phyloP scores from a whole-genome alignment of 2,797 vertebrate species.

The Cheirogaleus major region DNA sequence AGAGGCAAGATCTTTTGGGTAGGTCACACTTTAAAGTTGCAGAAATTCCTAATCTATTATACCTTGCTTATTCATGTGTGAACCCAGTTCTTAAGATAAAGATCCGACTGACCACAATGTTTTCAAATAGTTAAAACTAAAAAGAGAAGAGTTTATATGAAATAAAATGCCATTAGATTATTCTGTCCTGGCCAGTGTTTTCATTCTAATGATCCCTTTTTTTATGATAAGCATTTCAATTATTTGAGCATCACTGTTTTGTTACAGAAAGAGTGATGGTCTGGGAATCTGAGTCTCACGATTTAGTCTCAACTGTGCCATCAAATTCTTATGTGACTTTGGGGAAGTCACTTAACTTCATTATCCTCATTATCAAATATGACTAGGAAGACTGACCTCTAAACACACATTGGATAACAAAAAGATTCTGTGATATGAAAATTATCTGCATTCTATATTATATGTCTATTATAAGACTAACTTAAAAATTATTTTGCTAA shows the following conservation, averaged over 20 bases:
- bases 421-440: neutral
- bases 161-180: neutral
- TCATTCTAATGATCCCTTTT: neutral
- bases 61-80: neutral
- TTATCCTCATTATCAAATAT: neutral
- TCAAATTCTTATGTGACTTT: neutral
- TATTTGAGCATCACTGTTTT: neutral
- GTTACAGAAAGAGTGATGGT: neutral
- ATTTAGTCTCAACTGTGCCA: neutral
- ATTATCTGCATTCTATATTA: neutral
- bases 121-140: slow-evolving; percentile 37
- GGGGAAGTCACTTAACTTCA: neutral
- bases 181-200: neutral
- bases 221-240: neutral
- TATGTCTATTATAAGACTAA: neutral
- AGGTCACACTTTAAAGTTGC: neutral
- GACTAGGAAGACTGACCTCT: neutral
- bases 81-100: slow-evolving; percentile 11
- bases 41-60: neutral
- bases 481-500: neutral
- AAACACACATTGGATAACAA: neutral
- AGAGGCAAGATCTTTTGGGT: neutral
- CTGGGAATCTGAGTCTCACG: neutral
- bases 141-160: neutral
- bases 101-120: neutral